Evolutionary conservation across 2,113 vertebrate genomes (phyloP).

Genomic region (Struthidea cinerea): DNA sequence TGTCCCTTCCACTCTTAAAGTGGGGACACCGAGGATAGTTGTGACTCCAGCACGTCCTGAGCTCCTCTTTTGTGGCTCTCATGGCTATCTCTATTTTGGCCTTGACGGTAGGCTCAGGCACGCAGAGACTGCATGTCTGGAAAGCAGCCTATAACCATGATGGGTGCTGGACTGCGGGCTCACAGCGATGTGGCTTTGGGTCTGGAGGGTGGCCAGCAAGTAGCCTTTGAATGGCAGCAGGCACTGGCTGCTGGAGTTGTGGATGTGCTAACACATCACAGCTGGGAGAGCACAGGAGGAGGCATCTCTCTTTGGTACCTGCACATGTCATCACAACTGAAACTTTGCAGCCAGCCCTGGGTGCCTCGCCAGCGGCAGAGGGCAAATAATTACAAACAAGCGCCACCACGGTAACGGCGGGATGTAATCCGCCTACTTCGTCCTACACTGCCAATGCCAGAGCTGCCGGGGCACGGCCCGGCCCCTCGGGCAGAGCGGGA

Average conservation of each 20-base stretch:
- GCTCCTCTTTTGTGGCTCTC: background rate
- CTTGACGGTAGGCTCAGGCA: background rate
- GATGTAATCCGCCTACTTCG: fast-evolving
- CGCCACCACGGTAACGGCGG: fast-evolving
- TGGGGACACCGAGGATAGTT: no score
- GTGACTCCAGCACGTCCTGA: background rate
- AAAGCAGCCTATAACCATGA: background rate
- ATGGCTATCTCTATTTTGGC: background rate
- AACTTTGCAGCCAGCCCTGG: background rate
- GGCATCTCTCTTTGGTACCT: no score
- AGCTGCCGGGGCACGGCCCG: background rate
- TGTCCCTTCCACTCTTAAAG: background rate
- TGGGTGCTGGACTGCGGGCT: background rate
- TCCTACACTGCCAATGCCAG: fast-evolving
- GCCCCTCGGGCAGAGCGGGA: background rate
- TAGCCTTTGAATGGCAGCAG: fast-evolving
- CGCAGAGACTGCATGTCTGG: background rate
- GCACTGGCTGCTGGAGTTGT: background rate
- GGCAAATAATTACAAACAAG: background rate
- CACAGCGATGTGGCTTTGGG: background rate
- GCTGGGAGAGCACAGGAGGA: background rate
- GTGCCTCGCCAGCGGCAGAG: background rate
- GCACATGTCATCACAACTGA: background rate
- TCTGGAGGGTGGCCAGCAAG: background rate
- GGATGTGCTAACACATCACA: background rate